Evolutionary conservation across 2,888 invertebrate species (phyloP), one percentile per base, ranked within the genome.

Genomic region (Rotaria magnacalcarata): DNA sequence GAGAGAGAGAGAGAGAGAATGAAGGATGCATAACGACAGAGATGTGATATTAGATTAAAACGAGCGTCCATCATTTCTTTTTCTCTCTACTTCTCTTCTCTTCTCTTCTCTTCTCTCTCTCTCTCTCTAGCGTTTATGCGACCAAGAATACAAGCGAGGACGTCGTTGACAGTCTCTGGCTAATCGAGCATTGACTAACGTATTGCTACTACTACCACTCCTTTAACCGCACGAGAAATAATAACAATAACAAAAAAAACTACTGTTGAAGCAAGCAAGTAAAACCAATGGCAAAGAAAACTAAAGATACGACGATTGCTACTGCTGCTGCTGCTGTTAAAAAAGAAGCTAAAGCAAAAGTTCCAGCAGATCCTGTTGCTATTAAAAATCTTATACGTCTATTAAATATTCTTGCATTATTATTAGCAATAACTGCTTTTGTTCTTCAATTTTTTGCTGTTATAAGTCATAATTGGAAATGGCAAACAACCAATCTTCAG

Each of bases 361-460:
- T 11, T 54, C 21, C 54, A 11, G 11, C 11, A 60, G 27, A 60
- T 60, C 58, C 58, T 27, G 11, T 2, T 27, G 27, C 58, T 19
- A 60, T 27, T 43, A 34, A 10, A 21, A 41, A 74, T 74, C 34
- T 74, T 41, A 10, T 74, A 27, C 43, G 34, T 74, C 41, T 74
- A 74, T 41, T 74, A 19, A 74, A 74, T 74, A 74, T 74, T 16
- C 74, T 74, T 74, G 34, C 19, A 16, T 8, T 74, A 21, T 21
- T 74, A 19, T 21, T 74, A 21, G 74, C 74, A 34, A 74, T 74
- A n/a, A 24, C 41, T 21, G 74, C 74, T 5, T 74, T 74, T 74
- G 16, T 74, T 74, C 16, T 43, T 21, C 74, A 74, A 74, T 43
- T 74, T 74, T 74, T 74, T 74, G 74, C 74, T 41, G 74, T 74